phyloP scores from a whole-genome alignment of 2,888 invertebrate genomes.

The Heliconius charithonia region DNA sequence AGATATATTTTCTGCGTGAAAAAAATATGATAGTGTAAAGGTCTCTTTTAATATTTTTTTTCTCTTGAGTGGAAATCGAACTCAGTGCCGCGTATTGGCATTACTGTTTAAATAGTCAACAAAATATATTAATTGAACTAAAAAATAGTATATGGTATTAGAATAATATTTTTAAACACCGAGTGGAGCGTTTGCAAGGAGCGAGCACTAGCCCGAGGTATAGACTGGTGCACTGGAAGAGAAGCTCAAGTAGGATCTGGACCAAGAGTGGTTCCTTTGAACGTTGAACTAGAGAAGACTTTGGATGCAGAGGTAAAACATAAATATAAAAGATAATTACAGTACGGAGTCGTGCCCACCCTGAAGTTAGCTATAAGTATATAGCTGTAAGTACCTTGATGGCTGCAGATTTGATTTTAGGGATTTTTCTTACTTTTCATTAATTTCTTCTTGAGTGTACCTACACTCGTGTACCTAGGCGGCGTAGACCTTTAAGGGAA shows the following conservation, averaged over 20 bases:
- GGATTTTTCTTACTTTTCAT: too few relatives aligned
- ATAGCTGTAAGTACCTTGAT: too few relatives aligned
- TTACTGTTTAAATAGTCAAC: too few relatives aligned
- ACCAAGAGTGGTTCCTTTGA: slow-evolving; percentile 56
- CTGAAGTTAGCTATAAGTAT: too few relatives aligned
- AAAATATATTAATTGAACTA: background rate
- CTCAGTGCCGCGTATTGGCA: background rate
- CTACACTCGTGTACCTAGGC: too few relatives aligned
- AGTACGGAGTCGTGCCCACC: too few relatives aligned
- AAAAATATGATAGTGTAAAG: too few relatives aligned
- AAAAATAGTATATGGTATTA: slow-evolving; percentile 49
- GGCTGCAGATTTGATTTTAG: too few relatives aligned
- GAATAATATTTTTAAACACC: slow-evolving; percentile 78
- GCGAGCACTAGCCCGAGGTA: slow-evolving; percentile 63
- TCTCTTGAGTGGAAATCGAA: background rate
- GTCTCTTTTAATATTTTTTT: too few relatives aligned
- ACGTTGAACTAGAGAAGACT: slow-evolving; percentile 55
- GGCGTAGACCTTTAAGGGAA: too few relatives aligned
- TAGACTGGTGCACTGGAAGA: slow-evolving; percentile 74
- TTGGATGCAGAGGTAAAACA: slow-evolving; percentile 67
- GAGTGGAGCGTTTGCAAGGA: slow-evolving; percentile 66
- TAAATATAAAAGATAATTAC: background rate
- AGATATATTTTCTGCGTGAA: too few relatives aligned
- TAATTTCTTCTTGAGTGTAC: too few relatives aligned
- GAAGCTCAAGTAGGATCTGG: slow-evolving; percentile 56